phyloP scores from a whole-genome alignment of 2,113 vertebrate species.

The Callospermophilus lateralis region DNA sequence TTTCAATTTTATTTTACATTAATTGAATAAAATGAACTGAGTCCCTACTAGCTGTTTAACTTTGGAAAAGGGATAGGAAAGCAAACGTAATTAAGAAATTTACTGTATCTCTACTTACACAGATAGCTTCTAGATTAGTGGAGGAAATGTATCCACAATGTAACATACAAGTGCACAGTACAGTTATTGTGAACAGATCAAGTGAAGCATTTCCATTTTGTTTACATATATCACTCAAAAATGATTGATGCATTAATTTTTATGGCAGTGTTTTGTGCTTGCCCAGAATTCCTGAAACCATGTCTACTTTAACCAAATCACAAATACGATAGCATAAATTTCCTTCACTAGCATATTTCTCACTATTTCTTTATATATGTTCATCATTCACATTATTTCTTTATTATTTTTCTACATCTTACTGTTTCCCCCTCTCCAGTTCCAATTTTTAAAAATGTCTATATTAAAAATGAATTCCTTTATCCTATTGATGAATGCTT shows the following conservation, averaged over 20 bases:
- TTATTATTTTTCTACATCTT: background rate
- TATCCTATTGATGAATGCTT: background rate
- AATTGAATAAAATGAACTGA: background rate
- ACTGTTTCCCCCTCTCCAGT: background rate
- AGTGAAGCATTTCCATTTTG: background rate
- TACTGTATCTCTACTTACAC: background rate
- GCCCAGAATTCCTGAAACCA: background rate
- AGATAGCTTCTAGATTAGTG: background rate
- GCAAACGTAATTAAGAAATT: background rate
- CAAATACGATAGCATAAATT: background rate
- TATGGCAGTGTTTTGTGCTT: background rate
- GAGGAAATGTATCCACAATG: background rate
- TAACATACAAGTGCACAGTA: background rate
- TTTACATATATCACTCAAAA: background rate
- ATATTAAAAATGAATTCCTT: background rate
- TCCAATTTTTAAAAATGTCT: background rate
- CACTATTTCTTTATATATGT: background rate
- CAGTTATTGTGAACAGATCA: background rate
- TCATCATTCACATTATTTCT: background rate
- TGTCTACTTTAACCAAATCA: background rate
- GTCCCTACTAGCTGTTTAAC: background rate
- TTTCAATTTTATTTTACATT: background rate
- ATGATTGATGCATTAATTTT: background rate
- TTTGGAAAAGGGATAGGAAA: background rate
- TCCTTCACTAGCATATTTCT: background rate